Evolutionary conservation across 2,797 vertebrate species (phyloP), one percentile per base, ranked within the genome.

Genomic region (Cygnus olor): DNA sequence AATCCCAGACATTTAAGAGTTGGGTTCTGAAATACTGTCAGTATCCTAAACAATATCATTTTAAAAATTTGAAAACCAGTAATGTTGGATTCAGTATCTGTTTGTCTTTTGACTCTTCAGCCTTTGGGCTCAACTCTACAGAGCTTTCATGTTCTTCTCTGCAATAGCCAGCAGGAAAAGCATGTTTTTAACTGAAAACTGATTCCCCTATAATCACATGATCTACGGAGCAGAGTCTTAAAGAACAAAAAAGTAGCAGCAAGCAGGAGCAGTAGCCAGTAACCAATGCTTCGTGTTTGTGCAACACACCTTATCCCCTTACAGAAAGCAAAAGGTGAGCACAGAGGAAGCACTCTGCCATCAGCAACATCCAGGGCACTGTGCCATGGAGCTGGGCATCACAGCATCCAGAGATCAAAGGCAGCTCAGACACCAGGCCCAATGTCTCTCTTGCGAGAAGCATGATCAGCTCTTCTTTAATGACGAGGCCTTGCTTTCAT

Each of bases 321-420:
- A 57, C 11, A 73, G 70, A 86, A 89, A 86, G 63, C 25, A 72
- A 68, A 81, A 56, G 45, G 45, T 60, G 45, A 44, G 38, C 47
- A 30, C 73, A 57, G 58, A 86, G 70, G 58, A 81, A 63, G 54
- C 2, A 3, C 42, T 32, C 57, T 78, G 76, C 51, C n/a, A 36
- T 28, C 57, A 28, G 24, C 47, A 81, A 24, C 1, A 2, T 14
- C 0, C 1, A 70, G 44, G 42, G 70, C 66, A 8, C 40, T 5
- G 18, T 47, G 34, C n/a, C 10, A 0, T 64, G 40, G 47, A 82
- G 44, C n/a, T 53, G 42, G 20, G 42, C 58, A 73, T 38, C 45
- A 3, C 0, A 0, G 36, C 36, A 56, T 32, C 56, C 44, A 61
- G 30, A 45, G 0, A 76, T 42, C n/a, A 9, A 74, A 1, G 1